These are phyloP conservation scores for Hyposoter didymator DNA, from an alignment of 2,888 invertebrate genomes.

Conservation along the genomic window DNA sequence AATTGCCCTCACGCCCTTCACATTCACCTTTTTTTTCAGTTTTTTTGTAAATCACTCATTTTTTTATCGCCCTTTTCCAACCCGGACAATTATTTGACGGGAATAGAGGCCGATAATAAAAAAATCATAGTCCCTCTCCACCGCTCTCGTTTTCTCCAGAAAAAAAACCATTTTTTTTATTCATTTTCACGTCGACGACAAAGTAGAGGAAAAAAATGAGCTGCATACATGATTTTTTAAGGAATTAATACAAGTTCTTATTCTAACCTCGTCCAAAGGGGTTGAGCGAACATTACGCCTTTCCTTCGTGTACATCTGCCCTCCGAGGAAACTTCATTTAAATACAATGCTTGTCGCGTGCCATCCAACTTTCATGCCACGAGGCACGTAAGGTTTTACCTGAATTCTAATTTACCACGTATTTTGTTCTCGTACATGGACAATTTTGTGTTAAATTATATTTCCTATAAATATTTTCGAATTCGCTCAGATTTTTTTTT, in stretches of 20 bases:
- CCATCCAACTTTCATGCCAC: conserved; percentile 67
- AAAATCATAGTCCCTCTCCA: not conserved
- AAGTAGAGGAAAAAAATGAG: not conserved
- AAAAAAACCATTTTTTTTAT: not conserved
- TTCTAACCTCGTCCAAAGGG: conserved; percentile 57
- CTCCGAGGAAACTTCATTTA: conserved; percentile 73
- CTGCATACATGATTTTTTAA: not conserved
- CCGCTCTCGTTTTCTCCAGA: not conserved
- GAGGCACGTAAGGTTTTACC: conserved; percentile 72
- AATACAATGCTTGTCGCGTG: conserved; percentile 83
- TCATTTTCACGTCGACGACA: not conserved
- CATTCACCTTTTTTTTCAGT: conserved; percentile 10
- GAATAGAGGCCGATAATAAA: conserved; percentile 4
- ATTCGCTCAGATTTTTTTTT: not conserved
- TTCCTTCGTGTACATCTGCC: conserved; percentile 77
- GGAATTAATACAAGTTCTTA: conserved; percentile 47
- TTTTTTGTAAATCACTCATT: conserved; percentile 6
- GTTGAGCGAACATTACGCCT: conserved; percentile 30
- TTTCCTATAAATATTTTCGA: not conserved
- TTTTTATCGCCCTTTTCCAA: too few relatives aligned
- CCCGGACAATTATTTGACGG: conserved; percentile 26
- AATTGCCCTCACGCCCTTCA: conserved; percentile 36
- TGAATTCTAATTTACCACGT: conserved; percentile 15
- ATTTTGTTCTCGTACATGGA: not conserved
- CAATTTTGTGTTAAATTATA: not conserved